Percentiles rank a stretch among this genome's conserved stretches.
These are phyloP conservation scores for Oenanthe melanoleuca DNA, from an alignment of 2,113 vertebrate genomes.

Conservation along the genomic window DNA sequence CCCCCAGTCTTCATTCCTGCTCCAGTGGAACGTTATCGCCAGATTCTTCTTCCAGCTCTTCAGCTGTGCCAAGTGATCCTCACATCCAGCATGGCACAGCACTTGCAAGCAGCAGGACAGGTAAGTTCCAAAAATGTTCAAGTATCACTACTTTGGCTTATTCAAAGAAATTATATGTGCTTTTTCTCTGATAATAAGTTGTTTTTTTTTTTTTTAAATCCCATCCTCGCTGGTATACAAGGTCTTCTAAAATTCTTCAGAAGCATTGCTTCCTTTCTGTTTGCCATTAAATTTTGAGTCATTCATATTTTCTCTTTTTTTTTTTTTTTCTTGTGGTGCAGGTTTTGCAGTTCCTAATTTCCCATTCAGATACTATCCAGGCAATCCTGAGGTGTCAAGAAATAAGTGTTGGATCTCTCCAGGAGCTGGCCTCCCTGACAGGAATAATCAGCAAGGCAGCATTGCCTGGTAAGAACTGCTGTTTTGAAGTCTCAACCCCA, in stretches of 20 bases:
- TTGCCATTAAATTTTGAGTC: not conserved
- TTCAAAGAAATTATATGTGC: not conserved
- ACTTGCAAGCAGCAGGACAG: conserved; percentile 94
- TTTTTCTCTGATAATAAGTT: not conserved
- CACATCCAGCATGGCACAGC: conserved; percentile 90
- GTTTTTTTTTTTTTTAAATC: not conserved
- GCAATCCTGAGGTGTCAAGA: conserved; percentile 91
- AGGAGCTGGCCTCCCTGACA: conserved; percentile 90
- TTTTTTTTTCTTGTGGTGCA: conserved; percentile 16
- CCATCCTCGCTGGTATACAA: not conserved
- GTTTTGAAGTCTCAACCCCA: not conserved
- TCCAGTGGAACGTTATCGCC: conserved; percentile 90
- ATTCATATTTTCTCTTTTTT: not conserved
- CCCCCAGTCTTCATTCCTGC: conserved; percentile 90
- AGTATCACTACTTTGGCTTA: not conserved
- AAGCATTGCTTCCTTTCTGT: not conserved
- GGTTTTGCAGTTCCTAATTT: conserved; percentile 95
- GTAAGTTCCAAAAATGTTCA: conserved; percentile 57
- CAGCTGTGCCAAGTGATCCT: conserved; percentile 93
- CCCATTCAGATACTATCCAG: conserved; percentile 94
- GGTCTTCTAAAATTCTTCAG: not conserved
- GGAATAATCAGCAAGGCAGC: conserved; percentile 98
- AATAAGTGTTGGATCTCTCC: conserved; percentile 85
- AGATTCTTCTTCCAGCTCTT: conserved; percentile 92
- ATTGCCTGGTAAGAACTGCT: conserved; percentile 83